A percentile compares a stretch with the other conserved stretches of the same genome.
phyloP scores from a whole-genome alignment of 2,797 vertebrate species.

The Euphonia xanthogaster region DNA sequence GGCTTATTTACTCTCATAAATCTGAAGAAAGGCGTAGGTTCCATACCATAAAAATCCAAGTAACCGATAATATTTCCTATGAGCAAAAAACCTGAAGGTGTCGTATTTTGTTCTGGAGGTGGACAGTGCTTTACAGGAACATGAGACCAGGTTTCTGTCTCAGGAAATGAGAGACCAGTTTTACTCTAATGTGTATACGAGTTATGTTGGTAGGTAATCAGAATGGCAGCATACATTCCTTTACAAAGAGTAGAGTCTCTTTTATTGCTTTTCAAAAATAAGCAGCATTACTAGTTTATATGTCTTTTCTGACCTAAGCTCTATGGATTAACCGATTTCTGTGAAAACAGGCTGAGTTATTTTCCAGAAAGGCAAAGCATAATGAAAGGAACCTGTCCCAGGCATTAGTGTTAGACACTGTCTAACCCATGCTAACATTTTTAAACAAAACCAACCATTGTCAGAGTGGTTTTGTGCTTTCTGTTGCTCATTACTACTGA shows the following conservation, averaged over 20 bases:
- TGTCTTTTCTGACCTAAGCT: not conserved
- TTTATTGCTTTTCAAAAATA: not conserved
- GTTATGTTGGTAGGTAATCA: not conserved
- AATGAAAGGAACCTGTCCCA: not conserved
- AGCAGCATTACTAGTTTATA: not conserved
- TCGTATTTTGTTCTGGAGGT: not conserved
- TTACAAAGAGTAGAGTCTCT: not conserved
- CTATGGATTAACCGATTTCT: slow-evolving; percentile 17
- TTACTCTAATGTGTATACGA: not conserved
- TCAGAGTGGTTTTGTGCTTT: not conserved
- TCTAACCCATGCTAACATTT: not conserved
- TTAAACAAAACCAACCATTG: slow-evolving; percentile 5
- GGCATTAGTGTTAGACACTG: not conserved
- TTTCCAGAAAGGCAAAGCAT: slow-evolving; percentile 52
- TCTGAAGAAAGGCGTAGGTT: not conserved
- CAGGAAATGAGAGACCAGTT: not conserved
- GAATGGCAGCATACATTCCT: not conserved
- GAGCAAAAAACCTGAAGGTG: not conserved
- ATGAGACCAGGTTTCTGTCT: not conserved
- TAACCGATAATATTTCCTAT: not conserved
- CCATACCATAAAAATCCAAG: not conserved
- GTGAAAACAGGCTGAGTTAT: slow-evolving; percentile 7
- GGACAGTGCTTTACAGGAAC: not conserved
- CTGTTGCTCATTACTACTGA: slow-evolving; percentile 20
- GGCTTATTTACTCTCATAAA: not conserved